A percentile compares a stretch with the other conserved stretches of the same genome.
Evolutionary conservation across 92 coral and sea anemone species (phyloP).

Genomic region (Pocillopora meandrina): DNA sequence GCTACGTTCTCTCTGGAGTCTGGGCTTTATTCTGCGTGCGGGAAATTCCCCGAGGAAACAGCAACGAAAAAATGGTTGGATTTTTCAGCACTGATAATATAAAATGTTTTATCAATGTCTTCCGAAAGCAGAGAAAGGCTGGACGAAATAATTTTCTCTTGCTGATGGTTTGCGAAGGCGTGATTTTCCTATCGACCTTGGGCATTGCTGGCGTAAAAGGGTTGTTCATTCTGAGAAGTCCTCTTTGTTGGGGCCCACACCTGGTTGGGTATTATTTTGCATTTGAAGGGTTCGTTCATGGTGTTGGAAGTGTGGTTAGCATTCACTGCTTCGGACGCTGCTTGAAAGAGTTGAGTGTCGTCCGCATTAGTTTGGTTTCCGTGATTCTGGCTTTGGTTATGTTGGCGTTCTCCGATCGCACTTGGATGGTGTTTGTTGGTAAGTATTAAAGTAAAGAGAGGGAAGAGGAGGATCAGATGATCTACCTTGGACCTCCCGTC

Average conservation of each 20-base stretch:
- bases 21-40: slow-evolving; percentile 66
- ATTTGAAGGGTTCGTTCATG: slow-evolving; percentile 64
- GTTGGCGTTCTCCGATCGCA: slow-evolving; percentile 67
- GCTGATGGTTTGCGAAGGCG: slow-evolving; percentile 40
- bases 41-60: slow-evolving; percentile 20
- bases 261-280: slow-evolving; percentile 75
- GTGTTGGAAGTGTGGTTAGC: slow-evolving; percentile 72
- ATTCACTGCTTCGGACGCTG: slow-evolving; percentile 61
- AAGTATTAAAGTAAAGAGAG: not conserved
- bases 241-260: slow-evolving; percentile 67
- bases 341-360: slow-evolving; percentile 55
- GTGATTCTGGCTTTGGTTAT: slow-evolving; percentile 51
- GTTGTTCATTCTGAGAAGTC: slow-evolving; percentile 65
- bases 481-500: too few relatives aligned
- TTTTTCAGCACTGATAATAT: slow-evolving; percentile 25
- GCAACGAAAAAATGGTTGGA: not conserved
- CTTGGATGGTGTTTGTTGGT: slow-evolving; percentile 84
- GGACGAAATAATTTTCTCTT: slow-evolving; percentile 30
- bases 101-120: slow-evolving; percentile 6
- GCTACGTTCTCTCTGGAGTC: slow-evolving; percentile 46
- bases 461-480: too few relatives aligned
- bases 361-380: slow-evolving; percentile 54
- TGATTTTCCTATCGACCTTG: slow-evolving; percentile 37
- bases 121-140: slow-evolving; percentile 34
- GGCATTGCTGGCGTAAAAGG: slow-evolving; percentile 54